A percentile compares a stretch with the other conserved stretches of the same genome.
These are phyloP conservation scores for Planococcus citri DNA, from an alignment of 1,140 invertebrate species.

Conservation along the genomic window DNA sequence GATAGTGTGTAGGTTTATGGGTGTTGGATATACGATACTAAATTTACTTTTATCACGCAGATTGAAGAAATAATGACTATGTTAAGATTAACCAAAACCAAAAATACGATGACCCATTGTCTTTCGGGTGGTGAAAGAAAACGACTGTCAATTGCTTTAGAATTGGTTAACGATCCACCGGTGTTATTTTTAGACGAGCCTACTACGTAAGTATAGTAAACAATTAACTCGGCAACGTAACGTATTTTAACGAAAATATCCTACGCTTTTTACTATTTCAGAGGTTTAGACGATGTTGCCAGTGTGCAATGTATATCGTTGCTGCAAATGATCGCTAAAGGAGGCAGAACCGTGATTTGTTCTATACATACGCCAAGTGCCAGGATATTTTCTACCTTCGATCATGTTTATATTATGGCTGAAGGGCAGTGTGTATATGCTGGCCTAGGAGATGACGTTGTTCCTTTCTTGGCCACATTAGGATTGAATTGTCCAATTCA, in stretches of 20 bases:
- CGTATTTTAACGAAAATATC: no score
- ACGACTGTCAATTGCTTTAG: conserved; percentile 77
- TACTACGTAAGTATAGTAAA: conserved; percentile 52
- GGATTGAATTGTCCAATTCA: conserved; percentile 57
- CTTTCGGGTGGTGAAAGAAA: conserved; percentile 88
- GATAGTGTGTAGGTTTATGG: no score
- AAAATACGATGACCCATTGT: conserved; percentile 53
- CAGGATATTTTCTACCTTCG: conserved; percentile 58
- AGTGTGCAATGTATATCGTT: conserved; percentile 60
- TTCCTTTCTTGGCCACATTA: conserved; percentile 51
- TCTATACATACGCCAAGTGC: conserved; percentile 86
- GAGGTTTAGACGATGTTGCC: conserved; percentile 62
- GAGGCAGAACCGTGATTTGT: conserved; percentile 74
- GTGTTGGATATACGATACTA: conserved; percentile 5
- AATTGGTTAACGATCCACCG: conserved; percentile 90
- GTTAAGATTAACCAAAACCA: conserved; percentile 45
- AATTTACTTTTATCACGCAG: conserved; percentile 36
- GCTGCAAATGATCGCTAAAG: conserved; percentile 60
- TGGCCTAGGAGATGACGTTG: conserved; percentile 47
- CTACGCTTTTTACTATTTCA: conserved; percentile 33
- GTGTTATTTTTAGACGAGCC: conserved; percentile 73
- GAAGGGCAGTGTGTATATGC: conserved; percentile 62
- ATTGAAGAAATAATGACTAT: conserved; percentile 55
- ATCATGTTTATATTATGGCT: conserved; percentile 61
- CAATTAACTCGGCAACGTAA: no score